These are phyloP conservation scores for Henricia sp. DNA, from an alignment of 53 echinoderm and acorn worm genomes.

Conservation along the genomic window DNA sequence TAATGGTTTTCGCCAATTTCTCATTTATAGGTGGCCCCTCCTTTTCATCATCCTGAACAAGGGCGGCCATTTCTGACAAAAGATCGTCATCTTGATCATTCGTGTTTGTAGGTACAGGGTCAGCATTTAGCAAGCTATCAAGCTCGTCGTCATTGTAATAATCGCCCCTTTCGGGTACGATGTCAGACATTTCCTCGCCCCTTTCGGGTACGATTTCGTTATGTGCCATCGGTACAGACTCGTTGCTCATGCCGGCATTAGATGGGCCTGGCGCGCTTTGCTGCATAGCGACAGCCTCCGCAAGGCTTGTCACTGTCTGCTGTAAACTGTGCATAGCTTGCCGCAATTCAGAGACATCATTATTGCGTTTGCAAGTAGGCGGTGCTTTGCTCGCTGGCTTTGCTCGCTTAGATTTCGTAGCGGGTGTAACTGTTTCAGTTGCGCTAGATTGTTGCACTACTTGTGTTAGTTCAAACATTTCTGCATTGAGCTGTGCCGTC, in stretches of 20 bases:
- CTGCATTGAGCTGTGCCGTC: neutral
- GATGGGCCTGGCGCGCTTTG: neutral
- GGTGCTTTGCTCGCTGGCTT: neutral
- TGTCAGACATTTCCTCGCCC: neutral
- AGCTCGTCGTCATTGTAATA: neutral
- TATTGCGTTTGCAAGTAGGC: neutral
- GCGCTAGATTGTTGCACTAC: neutral
- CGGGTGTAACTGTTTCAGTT: neutral
- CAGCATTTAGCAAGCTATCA: neutral
- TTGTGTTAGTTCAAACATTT: neutral
- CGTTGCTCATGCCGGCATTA: neutral
- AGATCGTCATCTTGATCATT: neutral
- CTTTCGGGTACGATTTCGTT: neutral
- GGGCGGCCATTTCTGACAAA: neutral
- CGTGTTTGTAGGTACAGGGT: neutral
- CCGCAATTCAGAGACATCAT: neutral
- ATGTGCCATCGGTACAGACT: neutral
- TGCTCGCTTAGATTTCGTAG: neutral
- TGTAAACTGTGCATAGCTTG: neutral
- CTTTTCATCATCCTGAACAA: neutral
- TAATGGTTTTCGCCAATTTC: neutral
- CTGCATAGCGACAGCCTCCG: neutral
- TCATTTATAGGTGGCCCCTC: neutral
- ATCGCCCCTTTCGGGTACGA: slow-evolving; percentile 9
- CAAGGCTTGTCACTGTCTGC: neutral